phyloP scores from a whole-genome alignment of 2,113 vertebrate species.

The Sapayoa aenigma region DNA sequence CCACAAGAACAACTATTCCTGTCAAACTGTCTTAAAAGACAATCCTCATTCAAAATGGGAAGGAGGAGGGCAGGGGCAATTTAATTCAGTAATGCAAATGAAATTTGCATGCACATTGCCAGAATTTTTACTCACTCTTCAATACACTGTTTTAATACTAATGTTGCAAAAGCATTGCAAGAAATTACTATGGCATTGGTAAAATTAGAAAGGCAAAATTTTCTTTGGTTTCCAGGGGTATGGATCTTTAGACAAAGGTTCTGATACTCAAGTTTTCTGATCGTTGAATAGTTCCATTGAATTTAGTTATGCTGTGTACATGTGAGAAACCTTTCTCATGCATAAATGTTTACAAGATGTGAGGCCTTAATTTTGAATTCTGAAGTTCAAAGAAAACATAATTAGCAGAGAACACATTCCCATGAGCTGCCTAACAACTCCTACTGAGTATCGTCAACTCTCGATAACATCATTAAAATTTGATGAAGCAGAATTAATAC shows the following conservation, averaged over 20 bases:
- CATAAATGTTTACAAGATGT: neutral
- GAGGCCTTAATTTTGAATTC: neutral
- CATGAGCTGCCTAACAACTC: constrained; percentile 7
- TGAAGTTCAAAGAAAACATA: constrained; percentile 25
- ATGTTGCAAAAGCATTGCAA: neutral
- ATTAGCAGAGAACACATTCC: constrained; percentile 22
- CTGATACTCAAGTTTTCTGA: neutral
- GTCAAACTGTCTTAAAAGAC: constrained; percentile 2
- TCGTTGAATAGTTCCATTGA: neutral
- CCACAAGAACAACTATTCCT: neutral
- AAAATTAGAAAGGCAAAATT: neutral
- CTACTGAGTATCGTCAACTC: neutral
- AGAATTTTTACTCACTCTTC: neutral
- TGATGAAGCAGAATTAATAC: neutral
- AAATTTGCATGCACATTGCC: neutral
- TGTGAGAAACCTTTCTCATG: neutral
- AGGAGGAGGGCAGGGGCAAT: neutral
- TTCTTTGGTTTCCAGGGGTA: neutral
- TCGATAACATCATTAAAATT: neutral
- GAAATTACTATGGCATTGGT: neutral
- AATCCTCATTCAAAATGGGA: neutral
- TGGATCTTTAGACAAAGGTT: neutral
- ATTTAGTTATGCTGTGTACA: neutral
- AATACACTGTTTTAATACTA: neutral
- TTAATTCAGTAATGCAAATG: neutral